Base-by-base conservation (phyloP, 2,113 vertebrate species). In the Sapajus apella region DNA sequence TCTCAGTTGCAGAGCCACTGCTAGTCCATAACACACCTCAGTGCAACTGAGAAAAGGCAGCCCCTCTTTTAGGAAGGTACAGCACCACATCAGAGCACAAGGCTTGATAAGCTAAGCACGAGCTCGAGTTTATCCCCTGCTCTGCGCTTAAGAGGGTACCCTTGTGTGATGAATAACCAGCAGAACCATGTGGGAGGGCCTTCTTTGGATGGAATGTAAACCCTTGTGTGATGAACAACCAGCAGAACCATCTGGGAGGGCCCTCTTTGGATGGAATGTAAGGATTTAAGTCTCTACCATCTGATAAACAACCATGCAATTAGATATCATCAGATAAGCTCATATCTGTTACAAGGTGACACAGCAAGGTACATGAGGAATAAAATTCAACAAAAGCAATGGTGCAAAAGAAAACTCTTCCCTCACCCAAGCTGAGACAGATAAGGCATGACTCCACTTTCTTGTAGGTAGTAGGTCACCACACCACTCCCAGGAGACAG, bases 401-500 rank as follows among this genome's bases (percentile, higher is more conserved):
- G 37, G 12, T 9, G 6, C 20, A 17, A 64, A 86, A 93, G 83
- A 40, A 81, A 82, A 83, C 0, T 27, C 30, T 90, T 90, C 11
- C 76, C 98, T 98, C 98, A 99, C 99, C 99, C 99, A 16, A 99
- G 98, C 8, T 99, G 98, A 77, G 98, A 97, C 90, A 99, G 99
- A 94, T 99, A 99, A 47, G 98, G 98, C 99, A 99, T 99, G 40
- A 99, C 99, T 21, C 99, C 99, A 7, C 99, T 99, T 97, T 99
- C 99, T 84, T 99, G 99, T 18, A 99, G 98, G 97, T 99, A 99
- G 96, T 99, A 99, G 35, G 99, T 99, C 96, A 99, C 99, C n/a
- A 99, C 99, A 0, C 99, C 99, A 0, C 99, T 99, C 96, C 99
- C 99, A 0, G 99, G 99, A 0, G 99, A 99, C 97, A 99, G 98